Base-by-base conservation (phyloP, 2,797 vertebrate genomes). In the Alcedo quadribrachys region DNA sequence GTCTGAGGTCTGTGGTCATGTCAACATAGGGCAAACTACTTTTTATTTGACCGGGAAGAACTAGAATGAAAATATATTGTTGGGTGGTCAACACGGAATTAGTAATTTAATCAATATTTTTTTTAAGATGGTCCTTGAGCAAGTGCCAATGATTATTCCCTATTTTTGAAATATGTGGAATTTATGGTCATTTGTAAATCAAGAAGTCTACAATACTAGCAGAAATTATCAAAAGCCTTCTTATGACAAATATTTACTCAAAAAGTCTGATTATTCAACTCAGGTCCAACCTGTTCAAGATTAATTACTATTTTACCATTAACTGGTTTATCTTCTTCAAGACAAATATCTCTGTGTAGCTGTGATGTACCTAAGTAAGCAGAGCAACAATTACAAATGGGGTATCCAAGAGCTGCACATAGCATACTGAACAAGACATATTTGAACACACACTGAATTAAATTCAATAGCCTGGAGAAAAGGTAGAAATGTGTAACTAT, bases 1-100 rank as follows among this genome's bases (percentile, higher is more conserved):
- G 9, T 69, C 60, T 16, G 27, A 90, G 18, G 12, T 7, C 33
- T 74, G 9, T 20, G 3, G 10, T 75, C 35, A 66, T 80, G 57
- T 61, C 42, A 30, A 40, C 7, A 43, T 17, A 9, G 65, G 1
- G 2, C 5, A 87, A 67, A 22, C 3, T 18, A 25, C 2, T 0
- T 45, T 17, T 37, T 33, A 61, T 57, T 58, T 13, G 2, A 22
- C 16, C 51, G 6, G 10, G 12, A 18, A 54, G 25, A 77, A n/a
- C 12, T 84, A n/a, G 15, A 53, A 30, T 40, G 28, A 81, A 87
- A 85, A 77, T 4, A 15, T 53, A 33, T 24, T 28, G 4, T 50
- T 85, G 50, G 7, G 16, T 61, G 21, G 19, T 80, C 19, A 81
- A 73, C 14, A 81, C 55, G 6, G 15, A 82, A 77, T 53, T 17